Percentiles rank a stretch among this genome's conserved stretches.
Evolutionary conservation across 2,888 invertebrate genomes (phyloP).

Genomic region (Beris morrisii): DNA sequence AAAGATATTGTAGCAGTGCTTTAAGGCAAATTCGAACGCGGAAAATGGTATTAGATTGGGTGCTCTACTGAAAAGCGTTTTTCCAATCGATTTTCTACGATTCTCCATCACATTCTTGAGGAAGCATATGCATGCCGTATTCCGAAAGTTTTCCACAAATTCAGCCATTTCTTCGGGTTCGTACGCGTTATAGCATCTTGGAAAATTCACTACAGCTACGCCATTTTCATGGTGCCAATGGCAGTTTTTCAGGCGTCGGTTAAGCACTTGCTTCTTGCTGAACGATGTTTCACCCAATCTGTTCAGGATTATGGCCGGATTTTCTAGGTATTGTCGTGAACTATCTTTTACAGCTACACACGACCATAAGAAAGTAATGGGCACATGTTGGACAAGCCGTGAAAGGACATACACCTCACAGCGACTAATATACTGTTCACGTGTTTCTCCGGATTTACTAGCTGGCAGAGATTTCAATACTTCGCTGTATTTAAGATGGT

Average conservation of each 20-base stretch:
- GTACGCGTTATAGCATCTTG: neutral
- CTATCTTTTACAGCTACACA: neutral
- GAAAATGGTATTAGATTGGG: neutral
- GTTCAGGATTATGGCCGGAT: constrained; percentile 5
- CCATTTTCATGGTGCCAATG: neutral
- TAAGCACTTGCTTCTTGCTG: neutral
- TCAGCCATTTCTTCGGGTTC: neutral
- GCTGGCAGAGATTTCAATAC: neutral
- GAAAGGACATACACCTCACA: neutral
- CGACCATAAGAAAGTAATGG: neutral
- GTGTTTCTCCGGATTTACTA: neutral
- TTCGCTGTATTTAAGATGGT: neutral
- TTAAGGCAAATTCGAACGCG: constrained; percentile 7
- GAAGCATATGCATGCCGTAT: constrained; percentile 5
- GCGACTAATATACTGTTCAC: neutral
- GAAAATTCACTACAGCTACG: neutral
- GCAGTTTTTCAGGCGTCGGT: neutral
- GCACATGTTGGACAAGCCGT: neutral
- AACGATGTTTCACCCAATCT: constrained; percentile 9
- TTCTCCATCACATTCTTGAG: neutral
- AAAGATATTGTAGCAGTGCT: neutral
- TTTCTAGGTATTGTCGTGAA: neutral
- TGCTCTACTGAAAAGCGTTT: neutral
- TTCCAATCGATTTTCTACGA: too few species aligned
- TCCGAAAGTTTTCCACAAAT: neutral